These are phyloP conservation scores for Zaprionus davidi DNA, from an alignment of 1,140 invertebrate species.

Conservation along the genomic window DNA sequence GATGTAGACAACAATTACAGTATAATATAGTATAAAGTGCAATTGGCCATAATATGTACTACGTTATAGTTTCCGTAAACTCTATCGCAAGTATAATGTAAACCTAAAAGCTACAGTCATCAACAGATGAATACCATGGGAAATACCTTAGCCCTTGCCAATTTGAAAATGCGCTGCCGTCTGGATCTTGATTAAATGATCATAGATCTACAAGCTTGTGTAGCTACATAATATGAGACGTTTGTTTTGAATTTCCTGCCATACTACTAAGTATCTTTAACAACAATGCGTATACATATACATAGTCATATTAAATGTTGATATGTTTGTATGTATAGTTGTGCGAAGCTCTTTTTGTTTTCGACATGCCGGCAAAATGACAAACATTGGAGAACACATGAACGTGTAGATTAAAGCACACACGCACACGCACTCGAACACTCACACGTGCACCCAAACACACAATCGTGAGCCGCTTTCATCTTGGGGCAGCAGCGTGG, in stretches of 20 bases:
- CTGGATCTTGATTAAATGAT: neutral
- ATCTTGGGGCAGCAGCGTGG: slow-evolving; percentile 47
- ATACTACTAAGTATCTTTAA: neutral
- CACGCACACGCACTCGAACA: slow-evolving; percentile 4
- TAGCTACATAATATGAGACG: neutral
- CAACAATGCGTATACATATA: neutral
- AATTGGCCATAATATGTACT: too few species aligned
- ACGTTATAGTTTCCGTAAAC: too few species aligned
- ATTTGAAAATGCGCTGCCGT: too few species aligned
- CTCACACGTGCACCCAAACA: slow-evolving; percentile 33
- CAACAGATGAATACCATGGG: neutral
- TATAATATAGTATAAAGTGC: too few species aligned
- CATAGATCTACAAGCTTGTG: neutral
- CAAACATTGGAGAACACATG: slow-evolving; percentile 8
- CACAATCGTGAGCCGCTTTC: slow-evolving; percentile 75
- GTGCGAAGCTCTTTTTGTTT: slow-evolving; percentile 75
- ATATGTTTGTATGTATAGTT: neutral
- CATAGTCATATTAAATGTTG: neutral
- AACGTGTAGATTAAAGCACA: slow-evolving; percentile 7
- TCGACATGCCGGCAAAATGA: slow-evolving; percentile 57
- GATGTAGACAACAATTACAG: too few species aligned
- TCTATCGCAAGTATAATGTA: too few species aligned
- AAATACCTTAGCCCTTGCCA: neutral
- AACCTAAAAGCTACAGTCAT: too few species aligned
- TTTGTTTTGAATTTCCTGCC: neutral